Conservation (phyloP, 2,888 invertebrate species). For the Galerucella nymphaeae region DNA sequence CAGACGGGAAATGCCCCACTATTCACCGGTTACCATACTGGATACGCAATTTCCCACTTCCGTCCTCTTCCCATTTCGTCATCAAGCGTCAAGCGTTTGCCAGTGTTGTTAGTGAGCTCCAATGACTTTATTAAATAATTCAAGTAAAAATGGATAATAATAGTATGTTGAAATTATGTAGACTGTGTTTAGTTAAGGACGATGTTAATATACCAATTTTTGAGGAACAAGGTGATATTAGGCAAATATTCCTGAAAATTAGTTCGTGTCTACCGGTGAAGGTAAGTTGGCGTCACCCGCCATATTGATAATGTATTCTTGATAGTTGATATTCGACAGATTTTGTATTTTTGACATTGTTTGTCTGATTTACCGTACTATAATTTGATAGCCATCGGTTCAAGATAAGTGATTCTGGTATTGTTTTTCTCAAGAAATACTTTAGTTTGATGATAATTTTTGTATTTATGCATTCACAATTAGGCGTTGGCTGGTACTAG, state of each 20-base stretch:
- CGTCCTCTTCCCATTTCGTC: constrained; percentile 54
- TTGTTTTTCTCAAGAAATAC: neutral
- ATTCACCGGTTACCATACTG: constrained; percentile 38
- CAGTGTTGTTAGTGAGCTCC: constrained; percentile 49
- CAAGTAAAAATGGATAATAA: constrained; percentile 60
- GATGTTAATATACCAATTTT: constrained; percentile 76
- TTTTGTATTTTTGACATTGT: constrained; percentile 43
- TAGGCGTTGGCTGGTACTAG: constrained; percentile 27
- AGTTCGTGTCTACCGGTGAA: constrained; percentile 79
- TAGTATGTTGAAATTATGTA: constrained; percentile 62
- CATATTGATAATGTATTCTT: constrained; percentile 53
- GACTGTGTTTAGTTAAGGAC: constrained; percentile 65
- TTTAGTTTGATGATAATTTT: neutral
- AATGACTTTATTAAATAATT: constrained; percentile 54
- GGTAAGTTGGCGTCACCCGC: constrained; percentile 68
- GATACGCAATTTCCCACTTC: constrained; percentile 51
- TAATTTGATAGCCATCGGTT: constrained; percentile 38
- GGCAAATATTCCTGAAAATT: constrained; percentile 75
- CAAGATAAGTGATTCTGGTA: neutral
- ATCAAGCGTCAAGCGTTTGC: constrained; percentile 46
- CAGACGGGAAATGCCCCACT: constrained; percentile 44
- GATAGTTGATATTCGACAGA: constrained; percentile 56
- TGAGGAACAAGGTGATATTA: constrained; percentile 73
- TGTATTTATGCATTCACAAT: constrained; percentile 5
- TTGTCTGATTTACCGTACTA: constrained; percentile 41